phyloP scores from a whole-genome alignment of 2,888 invertebrate genomes.

The Ischnus inquisitorius region DNA sequence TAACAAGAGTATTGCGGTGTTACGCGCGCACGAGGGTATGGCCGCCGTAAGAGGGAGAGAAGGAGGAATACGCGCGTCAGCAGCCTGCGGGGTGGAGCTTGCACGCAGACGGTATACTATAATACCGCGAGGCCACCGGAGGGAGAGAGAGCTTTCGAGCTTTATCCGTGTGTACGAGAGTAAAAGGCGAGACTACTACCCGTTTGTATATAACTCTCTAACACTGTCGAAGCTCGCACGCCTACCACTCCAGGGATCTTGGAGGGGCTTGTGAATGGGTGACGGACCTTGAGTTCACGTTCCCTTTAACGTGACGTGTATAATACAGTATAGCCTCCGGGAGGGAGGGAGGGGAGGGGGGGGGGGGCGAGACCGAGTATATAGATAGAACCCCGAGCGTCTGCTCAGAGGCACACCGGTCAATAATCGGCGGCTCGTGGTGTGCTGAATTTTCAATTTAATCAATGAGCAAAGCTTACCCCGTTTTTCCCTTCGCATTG shows the following conservation, averaged over 20 bases:
- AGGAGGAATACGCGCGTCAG: slow-evolving; percentile 25
- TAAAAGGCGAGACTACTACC: slow-evolving; percentile 50
- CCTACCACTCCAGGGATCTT: slow-evolving; percentile 59
- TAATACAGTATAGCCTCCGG: not conserved
- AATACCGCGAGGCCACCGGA: not conserved
- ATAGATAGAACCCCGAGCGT: slow-evolving; percentile 4
- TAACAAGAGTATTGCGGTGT: slow-evolving; percentile 16
- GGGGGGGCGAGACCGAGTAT: not conserved
- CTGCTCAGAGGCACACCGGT: slow-evolving; percentile 32
- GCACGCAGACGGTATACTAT: slow-evolving; percentile 7
- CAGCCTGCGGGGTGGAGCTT: slow-evolving; percentile 9
- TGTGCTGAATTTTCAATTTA: slow-evolving; percentile 11
- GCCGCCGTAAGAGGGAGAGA: not conserved
- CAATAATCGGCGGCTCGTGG: slow-evolving; percentile 38
- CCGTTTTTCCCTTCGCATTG: not conserved
- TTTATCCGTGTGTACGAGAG: slow-evolving; percentile 47
- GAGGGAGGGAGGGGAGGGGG: too few species aligned
- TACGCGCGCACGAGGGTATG: slow-evolving; percentile 11
- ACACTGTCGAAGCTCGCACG: slow-evolving; percentile 8
- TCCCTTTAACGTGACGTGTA: slow-evolving; percentile 65
- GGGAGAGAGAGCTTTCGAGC: slow-evolving; percentile 34
- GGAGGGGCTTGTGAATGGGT: slow-evolving; percentile 69
- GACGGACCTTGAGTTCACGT: slow-evolving; percentile 68
- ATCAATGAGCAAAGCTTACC: not conserved
- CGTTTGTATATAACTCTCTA: slow-evolving; percentile 16